phyloP scores from a whole-genome alignment of 2,888 invertebrate genomes.

The Heliothis peltigera region DNA sequence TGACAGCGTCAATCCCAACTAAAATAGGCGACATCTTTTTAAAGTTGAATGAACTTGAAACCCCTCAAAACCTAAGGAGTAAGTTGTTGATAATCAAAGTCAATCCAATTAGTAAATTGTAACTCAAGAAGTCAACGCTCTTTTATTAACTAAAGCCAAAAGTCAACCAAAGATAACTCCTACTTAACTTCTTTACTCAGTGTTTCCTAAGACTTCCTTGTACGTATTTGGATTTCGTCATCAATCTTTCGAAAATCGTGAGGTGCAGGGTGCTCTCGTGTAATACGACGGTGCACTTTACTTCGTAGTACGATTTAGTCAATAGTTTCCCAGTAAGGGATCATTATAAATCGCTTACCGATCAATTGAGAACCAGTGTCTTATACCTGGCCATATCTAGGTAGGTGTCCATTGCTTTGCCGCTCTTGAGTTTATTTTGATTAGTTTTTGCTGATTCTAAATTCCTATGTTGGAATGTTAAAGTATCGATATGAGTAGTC shows the following conservation, averaged over 20 bases:
- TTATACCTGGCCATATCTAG: constrained; percentile 3
- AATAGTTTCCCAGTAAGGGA: constrained; percentile 41
- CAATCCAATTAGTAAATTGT: constrained; percentile 18
- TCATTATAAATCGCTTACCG: constrained; percentile 55
- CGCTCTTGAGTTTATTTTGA: constrained; percentile 14
- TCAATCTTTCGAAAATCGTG: background rate
- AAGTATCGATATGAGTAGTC: background rate
- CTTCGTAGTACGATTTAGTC: constrained; percentile 12
- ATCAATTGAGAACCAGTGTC: constrained; percentile 35
- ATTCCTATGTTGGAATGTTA: constrained; percentile 23
- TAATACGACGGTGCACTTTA: constrained; percentile 3
- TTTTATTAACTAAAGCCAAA: constrained; percentile 17
- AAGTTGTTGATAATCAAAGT: constrained; percentile 1
- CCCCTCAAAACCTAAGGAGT: constrained; percentile 24
- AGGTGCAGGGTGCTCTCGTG: constrained; percentile 2
- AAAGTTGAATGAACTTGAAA: constrained; percentile 34
- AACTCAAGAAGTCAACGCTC: constrained; percentile 12
- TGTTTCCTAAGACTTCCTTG: background rate
- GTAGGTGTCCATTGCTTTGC: constrained; percentile 30
- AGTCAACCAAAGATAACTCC: background rate
- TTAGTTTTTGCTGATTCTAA: constrained; percentile 14
- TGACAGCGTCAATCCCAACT: background rate
- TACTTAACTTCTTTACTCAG: background rate
- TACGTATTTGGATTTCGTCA: background rate
- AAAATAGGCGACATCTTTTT: background rate